phyloP scores from a whole-genome alignment of 2,797 vertebrate genomes.

The Pangasius djambal region DNA sequence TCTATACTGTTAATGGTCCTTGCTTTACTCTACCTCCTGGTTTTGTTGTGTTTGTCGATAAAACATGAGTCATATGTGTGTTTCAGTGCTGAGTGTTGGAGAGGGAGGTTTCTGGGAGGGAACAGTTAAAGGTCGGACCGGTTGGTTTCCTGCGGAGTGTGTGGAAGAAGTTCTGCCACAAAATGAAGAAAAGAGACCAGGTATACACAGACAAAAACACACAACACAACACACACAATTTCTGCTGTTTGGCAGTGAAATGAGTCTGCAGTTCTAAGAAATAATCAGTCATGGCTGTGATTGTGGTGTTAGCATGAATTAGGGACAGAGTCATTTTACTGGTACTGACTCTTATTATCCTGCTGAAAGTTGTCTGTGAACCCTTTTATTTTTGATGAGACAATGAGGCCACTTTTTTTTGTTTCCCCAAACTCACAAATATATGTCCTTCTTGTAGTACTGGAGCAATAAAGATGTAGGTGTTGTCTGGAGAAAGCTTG shows the following conservation, averaged over 20 bases:
- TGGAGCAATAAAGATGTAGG: neutral
- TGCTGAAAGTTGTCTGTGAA: neutral
- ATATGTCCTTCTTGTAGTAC: neutral
- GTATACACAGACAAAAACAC: conserved; percentile 49
- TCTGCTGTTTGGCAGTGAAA: neutral
- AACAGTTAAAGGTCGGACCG: conserved; percentile 86
- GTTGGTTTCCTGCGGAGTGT: conserved; percentile 93
- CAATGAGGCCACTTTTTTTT: neutral
- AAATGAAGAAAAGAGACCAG: conserved; percentile 77
- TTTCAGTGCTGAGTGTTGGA: conserved; percentile 87
- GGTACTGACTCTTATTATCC: neutral
- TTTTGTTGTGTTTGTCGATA: neutral
- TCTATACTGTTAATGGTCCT: no score
- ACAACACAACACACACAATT: neutral
- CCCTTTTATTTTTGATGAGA: neutral
- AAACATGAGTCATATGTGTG: neutral
- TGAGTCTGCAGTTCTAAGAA: no score
- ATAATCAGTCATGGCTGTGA: neutral
- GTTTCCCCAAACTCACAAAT: neutral
- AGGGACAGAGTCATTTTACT: neutral
- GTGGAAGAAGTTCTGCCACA: conserved; percentile 86
- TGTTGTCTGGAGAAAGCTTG: neutral
- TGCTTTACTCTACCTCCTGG: neutral
- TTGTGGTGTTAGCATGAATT: neutral
- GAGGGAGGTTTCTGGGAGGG: conserved; percentile 96